A percentile compares a stretch with the other conserved stretches of the same genome.
These are phyloP conservation scores for Streblospio benedicti DNA, from an alignment of 1,140 invertebrate species.

Conservation along the genomic window DNA sequence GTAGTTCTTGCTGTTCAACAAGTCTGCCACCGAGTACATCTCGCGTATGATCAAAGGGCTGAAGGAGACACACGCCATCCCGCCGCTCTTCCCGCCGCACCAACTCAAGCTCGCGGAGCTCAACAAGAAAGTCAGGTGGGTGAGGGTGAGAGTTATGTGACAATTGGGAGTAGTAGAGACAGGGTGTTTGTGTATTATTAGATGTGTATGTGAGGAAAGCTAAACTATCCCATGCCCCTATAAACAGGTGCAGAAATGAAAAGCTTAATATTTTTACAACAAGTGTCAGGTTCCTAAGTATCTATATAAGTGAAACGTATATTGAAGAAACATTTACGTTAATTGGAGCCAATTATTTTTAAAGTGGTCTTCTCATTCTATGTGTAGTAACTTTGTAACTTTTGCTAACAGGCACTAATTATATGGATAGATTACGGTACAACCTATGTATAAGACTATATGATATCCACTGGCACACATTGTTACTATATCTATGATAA, in stretches of 20 bases:
- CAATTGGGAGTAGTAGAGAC: neutral
- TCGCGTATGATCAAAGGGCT: neutral
- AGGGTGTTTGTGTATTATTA: neutral
- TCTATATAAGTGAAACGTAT: no score
- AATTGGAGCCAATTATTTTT: no score
- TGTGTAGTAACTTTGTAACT: no score
- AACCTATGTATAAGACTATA: no score
- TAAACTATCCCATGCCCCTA: neutral
- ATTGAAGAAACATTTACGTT: no score
- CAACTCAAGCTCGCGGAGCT: neutral
- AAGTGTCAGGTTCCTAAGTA: neutral
- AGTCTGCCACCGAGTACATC: conserved; percentile 2
- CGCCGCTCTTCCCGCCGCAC: neutral
- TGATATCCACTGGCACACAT: no score
- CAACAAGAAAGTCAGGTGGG: neutral
- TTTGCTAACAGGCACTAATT: no score
- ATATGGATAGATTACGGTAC: no score
- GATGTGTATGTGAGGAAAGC: neutral
- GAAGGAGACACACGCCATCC: neutral
- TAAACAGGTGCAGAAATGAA: neutral
- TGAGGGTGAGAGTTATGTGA: neutral
- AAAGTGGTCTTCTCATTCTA: no score
- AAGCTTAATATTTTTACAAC: neutral
- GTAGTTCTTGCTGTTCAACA: neutral
- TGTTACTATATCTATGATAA: no score